phyloP scores from a whole-genome alignment of 1,140 invertebrate genomes.

The Polypedilum vanderplanki region DNA sequence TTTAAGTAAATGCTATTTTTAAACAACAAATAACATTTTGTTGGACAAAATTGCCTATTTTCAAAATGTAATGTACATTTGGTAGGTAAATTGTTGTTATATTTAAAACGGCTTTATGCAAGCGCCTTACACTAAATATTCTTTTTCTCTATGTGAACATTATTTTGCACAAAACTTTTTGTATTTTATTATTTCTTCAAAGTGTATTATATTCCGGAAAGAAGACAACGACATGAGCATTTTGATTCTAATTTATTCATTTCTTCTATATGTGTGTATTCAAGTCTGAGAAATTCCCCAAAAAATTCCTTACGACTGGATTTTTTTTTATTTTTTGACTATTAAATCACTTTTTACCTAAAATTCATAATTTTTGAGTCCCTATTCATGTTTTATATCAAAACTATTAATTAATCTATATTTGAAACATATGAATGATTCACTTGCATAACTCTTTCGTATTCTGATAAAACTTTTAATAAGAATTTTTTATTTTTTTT shows the following conservation, averaged over 20 bases:
- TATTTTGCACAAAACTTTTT: too few species aligned
- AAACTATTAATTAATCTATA: neutral
- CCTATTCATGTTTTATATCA: neutral
- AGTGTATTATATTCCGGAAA: neutral
- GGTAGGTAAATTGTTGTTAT: too few species aligned
- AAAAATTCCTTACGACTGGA: neutral
- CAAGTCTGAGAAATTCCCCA: neutral
- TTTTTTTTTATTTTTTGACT: neutral
- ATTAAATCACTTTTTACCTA: neutral
- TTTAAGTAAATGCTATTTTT: neutral
- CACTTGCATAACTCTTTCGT: neutral
- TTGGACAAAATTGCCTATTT: neutral
- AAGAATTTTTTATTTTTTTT: neutral
- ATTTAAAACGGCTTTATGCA: too few species aligned
- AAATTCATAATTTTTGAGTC: neutral
- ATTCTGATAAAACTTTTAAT: neutral
- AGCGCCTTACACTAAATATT: too few species aligned
- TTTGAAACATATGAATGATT: neutral
- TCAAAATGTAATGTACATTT: neutral
- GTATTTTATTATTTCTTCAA: neutral
- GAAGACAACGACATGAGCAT: neutral
- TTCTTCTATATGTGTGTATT: neutral
- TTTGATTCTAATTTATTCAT: slow-evolving; percentile 11
- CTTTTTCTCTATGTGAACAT: too few species aligned
- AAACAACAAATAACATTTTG: neutral